Conservation (phyloP, 2,113 vertebrate genomes). For the Sinocyclocheilus rhinocerous region DNA sequence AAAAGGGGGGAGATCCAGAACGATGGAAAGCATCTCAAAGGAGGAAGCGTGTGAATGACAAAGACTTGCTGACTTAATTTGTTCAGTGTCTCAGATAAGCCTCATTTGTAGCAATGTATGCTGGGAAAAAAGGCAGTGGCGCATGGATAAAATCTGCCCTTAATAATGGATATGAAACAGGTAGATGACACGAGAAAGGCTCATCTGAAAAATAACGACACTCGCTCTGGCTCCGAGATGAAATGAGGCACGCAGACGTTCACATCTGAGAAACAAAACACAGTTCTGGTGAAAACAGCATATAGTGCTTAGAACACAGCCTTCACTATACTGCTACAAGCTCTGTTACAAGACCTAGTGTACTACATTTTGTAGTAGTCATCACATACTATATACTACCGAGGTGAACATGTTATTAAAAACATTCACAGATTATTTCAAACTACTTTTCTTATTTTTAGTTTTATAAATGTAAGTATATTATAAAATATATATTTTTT, state of each 20-base stretch:
- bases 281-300: neutral
- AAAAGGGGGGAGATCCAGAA: conserved; percentile 25
- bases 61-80: conserved; percentile 77
- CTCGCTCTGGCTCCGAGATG: neutral
- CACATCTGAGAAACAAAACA: conserved; percentile 21
- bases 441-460: neutral
- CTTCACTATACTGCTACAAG: neutral
- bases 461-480: neutral
- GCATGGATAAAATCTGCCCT: conserved; percentile 65
- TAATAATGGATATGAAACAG: conserved; percentile 64
- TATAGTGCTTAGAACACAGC: neutral
- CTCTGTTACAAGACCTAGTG: neutral
- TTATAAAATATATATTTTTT: too few species aligned
- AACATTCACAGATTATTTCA: neutral
- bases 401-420: neutral
- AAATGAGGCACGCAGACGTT: neutral
- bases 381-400: neutral
- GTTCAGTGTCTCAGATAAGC: conserved; percentile 71
- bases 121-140: conserved; percentile 57
- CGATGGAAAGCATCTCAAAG: conserved; percentile 60
- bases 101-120: conserved; percentile 71
- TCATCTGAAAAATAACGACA: conserved; percentile 37
- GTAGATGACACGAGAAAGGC: conserved; percentile 49
- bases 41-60: conserved; percentile 68
- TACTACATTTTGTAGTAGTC: neutral